These are phyloP conservation scores for Phymorhynchus buccinoides DNA, from an alignment of 1,140 invertebrate species.

Conservation along the genomic window DNA sequence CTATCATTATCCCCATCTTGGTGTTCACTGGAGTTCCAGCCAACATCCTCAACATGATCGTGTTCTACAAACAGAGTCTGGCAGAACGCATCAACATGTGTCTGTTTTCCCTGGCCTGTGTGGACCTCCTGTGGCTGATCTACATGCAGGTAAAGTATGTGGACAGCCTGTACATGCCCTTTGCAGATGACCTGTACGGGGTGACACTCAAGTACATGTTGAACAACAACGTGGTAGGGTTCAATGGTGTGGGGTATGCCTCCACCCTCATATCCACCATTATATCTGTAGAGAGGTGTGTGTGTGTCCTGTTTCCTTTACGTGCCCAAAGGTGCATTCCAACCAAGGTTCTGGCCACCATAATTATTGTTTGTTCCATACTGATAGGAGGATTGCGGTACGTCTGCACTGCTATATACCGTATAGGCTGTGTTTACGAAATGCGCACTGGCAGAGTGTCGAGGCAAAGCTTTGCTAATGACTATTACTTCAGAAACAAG, in stretches of 20 bases:
- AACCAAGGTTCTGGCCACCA: background rate
- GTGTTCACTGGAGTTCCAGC: background rate
- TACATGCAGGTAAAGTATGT: background rate
- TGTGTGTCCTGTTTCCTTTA: constrained; percentile 20
- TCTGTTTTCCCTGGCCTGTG: background rate
- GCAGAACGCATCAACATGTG: background rate
- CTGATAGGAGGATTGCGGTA: background rate
- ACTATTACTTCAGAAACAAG: constrained; percentile 11
- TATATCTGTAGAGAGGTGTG: constrained; percentile 9
- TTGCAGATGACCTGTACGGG: background rate
- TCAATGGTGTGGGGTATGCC: background rate
- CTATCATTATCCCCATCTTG: background rate
- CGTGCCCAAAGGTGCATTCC: background rate
- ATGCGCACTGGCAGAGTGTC: background rate
- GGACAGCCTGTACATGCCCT: background rate
- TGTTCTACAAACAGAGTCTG: background rate
- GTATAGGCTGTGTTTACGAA: constrained; percentile 6
- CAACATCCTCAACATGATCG: background rate
- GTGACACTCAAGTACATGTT: background rate
- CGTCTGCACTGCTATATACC: background rate
- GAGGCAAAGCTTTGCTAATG: background rate
- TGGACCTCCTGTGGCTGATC: background rate
- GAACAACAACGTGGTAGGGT: background rate
- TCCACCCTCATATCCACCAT: background rate
- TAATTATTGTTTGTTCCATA: background rate